A percentile compares a stretch with the other conserved stretches of the same genome.
phyloP scores from a whole-genome alignment of 2,113 vertebrate genomes.

The Cephalopholis sonnerati region DNA sequence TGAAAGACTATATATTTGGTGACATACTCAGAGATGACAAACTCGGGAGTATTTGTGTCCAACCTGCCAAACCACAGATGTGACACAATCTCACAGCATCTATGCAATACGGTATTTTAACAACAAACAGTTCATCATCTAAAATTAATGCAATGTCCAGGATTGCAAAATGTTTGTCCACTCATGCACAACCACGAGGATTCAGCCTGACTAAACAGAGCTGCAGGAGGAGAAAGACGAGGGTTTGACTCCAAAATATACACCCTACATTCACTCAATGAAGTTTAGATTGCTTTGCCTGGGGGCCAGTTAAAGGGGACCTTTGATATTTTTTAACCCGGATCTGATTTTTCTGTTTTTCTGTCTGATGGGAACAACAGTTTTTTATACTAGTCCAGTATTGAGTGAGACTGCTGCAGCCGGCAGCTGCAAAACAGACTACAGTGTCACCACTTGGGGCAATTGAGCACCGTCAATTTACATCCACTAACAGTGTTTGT shows the following conservation, averaged over 20 bases:
- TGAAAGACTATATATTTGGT: not conserved
- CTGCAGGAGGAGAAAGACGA: not conserved
- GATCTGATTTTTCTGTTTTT: no score
- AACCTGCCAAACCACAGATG: not conserved
- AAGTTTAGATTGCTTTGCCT: not conserved
- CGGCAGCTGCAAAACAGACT: no score
- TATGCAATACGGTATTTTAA: not conserved
- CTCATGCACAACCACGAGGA: not conserved
- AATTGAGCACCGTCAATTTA: no score
- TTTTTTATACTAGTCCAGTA: no score
- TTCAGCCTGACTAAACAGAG: not conserved
- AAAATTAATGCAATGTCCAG: slow-evolving; percentile 6
- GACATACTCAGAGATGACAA: slow-evolving; percentile 12
- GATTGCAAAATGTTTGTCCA: slow-evolving; percentile 29
- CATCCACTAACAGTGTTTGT: no score
- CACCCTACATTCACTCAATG: not conserved
- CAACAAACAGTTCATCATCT: not conserved
- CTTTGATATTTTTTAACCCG: no score
- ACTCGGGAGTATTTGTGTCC: slow-evolving; percentile 7
- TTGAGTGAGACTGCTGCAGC: no score
- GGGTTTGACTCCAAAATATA: slow-evolving; percentile 10
- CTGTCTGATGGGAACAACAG: no score
- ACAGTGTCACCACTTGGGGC: no score
- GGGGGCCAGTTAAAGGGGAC: no score
- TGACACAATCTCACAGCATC: not conserved